A percentile compares a stretch with the other conserved stretches of the same genome.
These are phyloP conservation scores for Chironomus riparius DNA, from an alignment of 2,888 invertebrate species.

Conservation along the genomic window DNA sequence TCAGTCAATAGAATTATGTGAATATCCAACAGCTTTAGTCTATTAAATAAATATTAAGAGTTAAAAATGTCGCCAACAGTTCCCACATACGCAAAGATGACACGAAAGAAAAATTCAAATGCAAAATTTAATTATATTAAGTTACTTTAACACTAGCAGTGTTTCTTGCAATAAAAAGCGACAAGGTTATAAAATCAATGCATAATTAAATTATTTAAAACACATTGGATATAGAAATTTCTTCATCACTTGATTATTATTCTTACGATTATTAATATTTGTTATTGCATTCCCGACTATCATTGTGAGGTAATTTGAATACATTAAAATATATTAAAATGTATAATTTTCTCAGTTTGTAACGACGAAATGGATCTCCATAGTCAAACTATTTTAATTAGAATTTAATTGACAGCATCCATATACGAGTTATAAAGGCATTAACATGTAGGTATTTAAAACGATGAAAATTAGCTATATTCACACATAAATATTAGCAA, in stretches of 20 bases:
- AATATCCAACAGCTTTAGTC: too few species aligned
- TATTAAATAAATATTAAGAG: too few species aligned
- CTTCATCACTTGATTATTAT: not conserved
- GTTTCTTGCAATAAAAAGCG: too few species aligned
- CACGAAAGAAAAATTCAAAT: too few species aligned
- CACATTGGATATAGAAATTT: not conserved
- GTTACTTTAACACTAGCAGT: too few species aligned
- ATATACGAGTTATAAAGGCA: not conserved
- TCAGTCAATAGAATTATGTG: too few species aligned
- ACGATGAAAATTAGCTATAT: not conserved
- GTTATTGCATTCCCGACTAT: not conserved
- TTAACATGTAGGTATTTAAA: not conserved
- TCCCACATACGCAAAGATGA: too few species aligned
- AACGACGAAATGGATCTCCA: not conserved
- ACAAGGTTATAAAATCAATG: conserved; percentile 8
- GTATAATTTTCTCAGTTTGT: not conserved
- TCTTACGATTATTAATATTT: not conserved
- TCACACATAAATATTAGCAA: not conserved
- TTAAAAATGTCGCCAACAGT: too few species aligned
- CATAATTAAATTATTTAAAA: conserved; percentile 22
- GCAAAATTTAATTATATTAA: too few species aligned
- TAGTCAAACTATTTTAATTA: conserved; percentile 17
- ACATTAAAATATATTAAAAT: not conserved
- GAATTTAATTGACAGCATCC: conserved; percentile 21
- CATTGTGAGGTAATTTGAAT: not conserved